A percentile compares a stretch with the other conserved stretches of the same genome.
Conservation (phyloP, 2,888 invertebrate genomes). For the Charanyca ferruginea region DNA sequence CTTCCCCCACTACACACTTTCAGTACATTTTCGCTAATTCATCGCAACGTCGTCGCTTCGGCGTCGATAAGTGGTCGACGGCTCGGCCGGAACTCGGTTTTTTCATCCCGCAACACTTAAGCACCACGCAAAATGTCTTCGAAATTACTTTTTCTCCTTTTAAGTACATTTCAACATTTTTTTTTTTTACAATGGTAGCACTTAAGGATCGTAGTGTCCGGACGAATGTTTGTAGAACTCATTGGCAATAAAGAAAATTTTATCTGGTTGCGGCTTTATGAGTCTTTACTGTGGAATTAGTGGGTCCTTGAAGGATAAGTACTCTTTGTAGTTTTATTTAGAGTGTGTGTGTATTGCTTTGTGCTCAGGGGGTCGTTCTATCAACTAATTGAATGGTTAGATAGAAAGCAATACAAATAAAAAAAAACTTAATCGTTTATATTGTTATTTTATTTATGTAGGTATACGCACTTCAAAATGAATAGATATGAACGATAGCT, state of each 20-base stretch:
- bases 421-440: background rate
- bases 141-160: slow-evolving; percentile 83
- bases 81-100: slow-evolving; percentile 84
- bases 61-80: slow-evolving; percentile 84
- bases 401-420: background rate
- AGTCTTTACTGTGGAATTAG: slow-evolving; percentile 51
- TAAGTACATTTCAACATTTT: slow-evolving; percentile 86
- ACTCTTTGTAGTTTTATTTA: slow-evolving; percentile 51
- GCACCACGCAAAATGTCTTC: slow-evolving; percentile 87
- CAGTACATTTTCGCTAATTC: slow-evolving; percentile 76
- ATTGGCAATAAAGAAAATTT: slow-evolving; percentile 39
- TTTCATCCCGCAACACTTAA: slow-evolving; percentile 84
- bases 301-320: slow-evolving; percentile 50
- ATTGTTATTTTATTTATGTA: background rate
- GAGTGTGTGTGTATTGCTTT: slow-evolving; percentile 19
- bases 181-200: slow-evolving; percentile 77
- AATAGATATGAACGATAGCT: too few species aligned
- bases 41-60: slow-evolving; percentile 70
- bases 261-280: slow-evolving; percentile 61
- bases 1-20: slow-evolving; percentile 38
- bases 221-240: slow-evolving; percentile 61
- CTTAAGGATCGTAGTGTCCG: slow-evolving; percentile 70
- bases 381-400: background rate
- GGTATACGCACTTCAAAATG: too few species aligned
- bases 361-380: background rate